These are phyloP conservation scores for Cisticola juncidis DNA, from an alignment of 2,113 vertebrate species.

Conservation along the genomic window DNA sequence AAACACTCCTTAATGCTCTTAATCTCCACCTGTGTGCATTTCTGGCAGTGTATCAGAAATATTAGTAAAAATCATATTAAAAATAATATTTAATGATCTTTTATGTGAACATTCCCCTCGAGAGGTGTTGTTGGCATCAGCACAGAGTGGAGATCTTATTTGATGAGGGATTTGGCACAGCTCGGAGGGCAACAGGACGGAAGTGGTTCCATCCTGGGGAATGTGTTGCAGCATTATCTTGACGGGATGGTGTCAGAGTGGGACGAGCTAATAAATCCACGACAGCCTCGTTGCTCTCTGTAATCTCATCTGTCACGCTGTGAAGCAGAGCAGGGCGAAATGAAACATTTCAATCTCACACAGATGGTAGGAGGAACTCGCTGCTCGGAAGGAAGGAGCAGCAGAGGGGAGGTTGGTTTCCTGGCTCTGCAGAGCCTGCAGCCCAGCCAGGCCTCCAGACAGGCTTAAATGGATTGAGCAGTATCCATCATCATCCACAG, in stretches of 20 bases:
- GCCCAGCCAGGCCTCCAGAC: background rate
- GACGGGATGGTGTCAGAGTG: background rate
- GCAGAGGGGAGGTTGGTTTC: background rate
- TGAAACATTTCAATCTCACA: background rate
- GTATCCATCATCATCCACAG: background rate
- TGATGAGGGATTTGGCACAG: background rate
- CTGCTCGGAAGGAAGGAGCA: background rate
- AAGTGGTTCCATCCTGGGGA: background rate
- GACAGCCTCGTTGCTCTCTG: background rate
- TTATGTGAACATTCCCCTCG: background rate
- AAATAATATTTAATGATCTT: background rate
- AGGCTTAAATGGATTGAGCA: background rate
- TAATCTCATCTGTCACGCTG: background rate
- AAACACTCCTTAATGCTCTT: background rate
- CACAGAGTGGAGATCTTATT: background rate
- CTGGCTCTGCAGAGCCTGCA: background rate
- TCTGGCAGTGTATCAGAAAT: background rate
- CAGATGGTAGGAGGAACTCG: background rate
- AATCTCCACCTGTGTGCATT: background rate
- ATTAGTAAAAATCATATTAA: background rate
- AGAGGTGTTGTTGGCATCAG: background rate
- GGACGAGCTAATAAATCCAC: background rate
- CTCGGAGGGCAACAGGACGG: background rate
- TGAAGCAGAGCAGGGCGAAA: background rate
- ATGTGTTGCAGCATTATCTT: background rate